Percentiles rank a stretch among this genome's conserved stretches.
These are phyloP conservation scores for Lycocerus yunnanus DNA, from an alignment of 2,888 invertebrate species.

Conservation along the genomic window DNA sequence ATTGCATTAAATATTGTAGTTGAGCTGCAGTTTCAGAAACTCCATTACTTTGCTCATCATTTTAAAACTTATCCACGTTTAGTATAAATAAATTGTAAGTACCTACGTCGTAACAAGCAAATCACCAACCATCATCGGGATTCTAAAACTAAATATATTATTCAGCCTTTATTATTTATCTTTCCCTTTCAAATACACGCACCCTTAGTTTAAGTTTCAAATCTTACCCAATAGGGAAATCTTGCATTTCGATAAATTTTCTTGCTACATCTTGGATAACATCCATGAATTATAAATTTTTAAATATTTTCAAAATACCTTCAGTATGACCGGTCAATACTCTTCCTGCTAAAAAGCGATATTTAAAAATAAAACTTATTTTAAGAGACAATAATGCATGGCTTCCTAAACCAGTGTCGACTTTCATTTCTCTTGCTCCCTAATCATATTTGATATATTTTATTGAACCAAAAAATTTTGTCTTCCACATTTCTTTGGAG, in stretches of 20 bases:
- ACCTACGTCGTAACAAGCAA: not conserved
- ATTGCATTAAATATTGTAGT: not conserved
- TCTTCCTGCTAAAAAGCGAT: not conserved
- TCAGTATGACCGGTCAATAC: not conserved
- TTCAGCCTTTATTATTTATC: not conserved
- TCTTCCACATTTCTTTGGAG: not conserved
- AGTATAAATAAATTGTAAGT: not conserved
- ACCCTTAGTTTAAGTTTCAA: not conserved
- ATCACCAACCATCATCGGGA: not conserved
- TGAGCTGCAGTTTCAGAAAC: not conserved
- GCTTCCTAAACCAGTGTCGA: not conserved
- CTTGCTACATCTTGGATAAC: not conserved
- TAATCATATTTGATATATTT: not conserved
- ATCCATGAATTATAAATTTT: not conserved
- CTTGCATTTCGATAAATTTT: not conserved
- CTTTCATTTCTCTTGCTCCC: not conserved
- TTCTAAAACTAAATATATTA: not conserved
- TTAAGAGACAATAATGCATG: not conserved
- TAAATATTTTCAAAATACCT: not conserved
- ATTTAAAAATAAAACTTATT: not conserved
- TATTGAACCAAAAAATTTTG: not conserved
- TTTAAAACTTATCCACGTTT: not conserved
- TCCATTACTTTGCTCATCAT: not conserved
- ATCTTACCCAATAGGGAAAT: not conserved
- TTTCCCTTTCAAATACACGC: not conserved